Evolutionary conservation across 2,113 vertebrate genomes (phyloP), one percentile per base, ranked within the genome.

Genomic region (Coturnix japonica): DNA sequence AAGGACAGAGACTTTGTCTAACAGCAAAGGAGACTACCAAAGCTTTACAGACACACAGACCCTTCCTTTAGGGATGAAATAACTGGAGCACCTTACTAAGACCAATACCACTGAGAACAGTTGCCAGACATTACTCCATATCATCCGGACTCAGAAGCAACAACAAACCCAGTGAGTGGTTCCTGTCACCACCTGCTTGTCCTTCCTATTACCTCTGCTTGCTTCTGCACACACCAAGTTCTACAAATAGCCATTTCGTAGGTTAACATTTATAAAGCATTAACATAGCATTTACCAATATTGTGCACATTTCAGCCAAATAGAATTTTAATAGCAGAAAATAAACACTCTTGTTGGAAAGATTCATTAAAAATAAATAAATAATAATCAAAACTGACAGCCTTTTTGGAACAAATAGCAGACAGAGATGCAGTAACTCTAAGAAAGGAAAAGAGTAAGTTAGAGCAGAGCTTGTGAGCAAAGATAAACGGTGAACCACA

Each of bases 141-240:
- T 80, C 47, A 91, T 78, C 85, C 63, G 44, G 65, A 83, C 70
- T 88, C 49, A 78, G 65, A 20, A 86, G 72, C 76, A 90, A 65
- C 61, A 20, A 78, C n/a, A 60, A 65, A 93, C 39, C 73, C 83
- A 81, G 65, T 23, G 87, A 65, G 57, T 49, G 59, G 71, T 73
- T 96, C 94, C 78, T 94, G 89, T 90, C 91, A 93, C 96, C 89
- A 96, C 94, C 86, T 95, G 91, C 81, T 94, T 93, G 83, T 93
- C 89, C 91, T 63, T 85, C 89, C 81, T 93, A 86, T 91, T 89
- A 82, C 20, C 79, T 67, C 91, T 77, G 81, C 59, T 90, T 84
- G 85, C 64, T 93, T 89, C 90, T 95, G 81, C 64, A 72, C 67
- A 59, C 60, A 84, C 59, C 47, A 43, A 64, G 47, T 56, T 87